These are phyloP conservation scores for Tenebrosternarchus preto DNA, from an alignment of 2,113 vertebrate genomes.

Conservation along the genomic window DNA sequence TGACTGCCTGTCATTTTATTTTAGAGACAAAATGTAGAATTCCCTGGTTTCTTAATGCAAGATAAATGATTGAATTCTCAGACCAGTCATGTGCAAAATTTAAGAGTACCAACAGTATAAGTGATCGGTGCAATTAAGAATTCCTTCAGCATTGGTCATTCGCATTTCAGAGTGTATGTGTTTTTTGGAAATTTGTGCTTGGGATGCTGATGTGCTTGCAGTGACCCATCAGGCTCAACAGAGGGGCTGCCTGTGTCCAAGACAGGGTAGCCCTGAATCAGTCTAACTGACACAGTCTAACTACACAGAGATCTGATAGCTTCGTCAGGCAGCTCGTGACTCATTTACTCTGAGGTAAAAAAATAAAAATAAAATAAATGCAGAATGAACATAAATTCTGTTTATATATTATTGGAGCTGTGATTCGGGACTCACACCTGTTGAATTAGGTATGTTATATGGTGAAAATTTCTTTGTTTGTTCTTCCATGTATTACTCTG, in stretches of 20 bases:
- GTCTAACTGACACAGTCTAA: neutral
- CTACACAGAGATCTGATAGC: neutral
- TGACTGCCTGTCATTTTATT: too few species aligned
- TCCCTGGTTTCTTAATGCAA: too few species aligned
- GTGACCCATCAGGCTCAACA: neutral
- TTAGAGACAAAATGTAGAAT: too few species aligned
- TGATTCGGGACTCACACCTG: neutral
- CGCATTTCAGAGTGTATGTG: neutral
- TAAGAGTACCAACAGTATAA: too few species aligned
- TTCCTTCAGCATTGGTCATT: neutral
- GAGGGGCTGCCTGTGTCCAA: neutral
- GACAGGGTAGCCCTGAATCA: neutral
- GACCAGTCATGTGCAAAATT: too few species aligned
- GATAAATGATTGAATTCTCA: too few species aligned
- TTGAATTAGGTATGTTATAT: neutral
- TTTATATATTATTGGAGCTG: neutral
- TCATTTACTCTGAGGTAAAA: neutral
- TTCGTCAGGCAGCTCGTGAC: too few species aligned
- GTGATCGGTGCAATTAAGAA: too few species aligned
- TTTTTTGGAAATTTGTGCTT: neutral
- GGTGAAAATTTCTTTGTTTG: neutral
- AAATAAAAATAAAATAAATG: too few species aligned
- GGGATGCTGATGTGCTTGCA: neutral
- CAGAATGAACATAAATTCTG: neutral
- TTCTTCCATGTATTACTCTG: neutral